Conservation (phyloP, 2,888 invertebrate genomes). For the Drosophila buzzatii region DNA sequence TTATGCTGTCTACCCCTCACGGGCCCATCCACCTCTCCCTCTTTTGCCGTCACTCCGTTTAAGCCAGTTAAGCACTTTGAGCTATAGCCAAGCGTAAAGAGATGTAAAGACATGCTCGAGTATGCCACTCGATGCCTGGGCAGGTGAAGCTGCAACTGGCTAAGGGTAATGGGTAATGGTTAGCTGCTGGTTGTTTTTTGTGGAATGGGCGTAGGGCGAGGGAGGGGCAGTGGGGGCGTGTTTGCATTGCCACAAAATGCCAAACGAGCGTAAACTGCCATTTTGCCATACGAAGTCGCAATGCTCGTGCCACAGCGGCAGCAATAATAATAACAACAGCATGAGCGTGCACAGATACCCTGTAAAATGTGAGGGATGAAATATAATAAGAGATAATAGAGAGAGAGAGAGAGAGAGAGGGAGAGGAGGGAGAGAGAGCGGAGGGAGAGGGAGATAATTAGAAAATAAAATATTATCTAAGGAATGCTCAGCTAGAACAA, state of each 20-base stretch:
- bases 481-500: too few relatives aligned
- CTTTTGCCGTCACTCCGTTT: not conserved
- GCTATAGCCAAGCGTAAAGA: slow-evolving; percentile 75
- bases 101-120: slow-evolving; percentile 79
- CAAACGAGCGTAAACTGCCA: slow-evolving; percentile 78
- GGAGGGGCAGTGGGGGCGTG: not conserved
- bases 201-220: too few relatives aligned
- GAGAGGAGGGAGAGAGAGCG: not conserved
- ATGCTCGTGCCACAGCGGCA: slow-evolving; percentile 28
- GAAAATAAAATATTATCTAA: not conserved
- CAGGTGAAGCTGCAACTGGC: slow-evolving; percentile 39
- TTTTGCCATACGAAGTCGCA: slow-evolving; percentile 68
- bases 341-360: slow-evolving; percentile 14
- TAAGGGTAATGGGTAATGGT: not conserved
- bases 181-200: not conserved
- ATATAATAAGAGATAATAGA: not conserved
- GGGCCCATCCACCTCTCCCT: too few relatives aligned
- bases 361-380: not conserved
- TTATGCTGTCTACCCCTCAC: not conserved
- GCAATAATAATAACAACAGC: not conserved
- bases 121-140: slow-evolving; percentile 72
- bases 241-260: slow-evolving; percentile 67
- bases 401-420: not conserved
- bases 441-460: not conserved
- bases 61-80: slow-evolving; percentile 56